These are phyloP conservation scores for Tragelaphus strepsiceros DNA, from an alignment of 2,113 vertebrate genomes.

Conservation along the genomic window DNA sequence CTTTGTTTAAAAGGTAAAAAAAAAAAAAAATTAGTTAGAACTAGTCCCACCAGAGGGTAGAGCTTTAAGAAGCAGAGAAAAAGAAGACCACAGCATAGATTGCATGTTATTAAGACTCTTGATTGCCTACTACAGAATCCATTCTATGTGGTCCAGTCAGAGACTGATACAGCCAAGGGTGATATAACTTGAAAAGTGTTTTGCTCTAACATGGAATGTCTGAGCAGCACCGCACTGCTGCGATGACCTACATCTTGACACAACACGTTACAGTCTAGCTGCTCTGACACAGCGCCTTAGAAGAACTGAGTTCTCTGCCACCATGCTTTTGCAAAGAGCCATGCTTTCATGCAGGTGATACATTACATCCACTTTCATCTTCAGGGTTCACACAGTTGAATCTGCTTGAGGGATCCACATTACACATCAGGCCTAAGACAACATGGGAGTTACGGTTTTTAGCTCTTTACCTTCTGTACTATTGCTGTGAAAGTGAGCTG, in stretches of 20 bases:
- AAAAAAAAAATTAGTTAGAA: neutral
- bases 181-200: neutral
- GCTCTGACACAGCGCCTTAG: neutral
- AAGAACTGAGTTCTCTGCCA: neutral
- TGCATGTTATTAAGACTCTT: neutral
- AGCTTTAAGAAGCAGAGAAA: neutral
- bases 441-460: neutral
- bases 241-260: neutral
- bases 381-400: neutral
- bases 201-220: neutral
- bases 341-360: neutral
- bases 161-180: neutral
- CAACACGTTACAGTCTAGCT: neutral
- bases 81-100: neutral
- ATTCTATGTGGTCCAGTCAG: neutral
- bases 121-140: neutral
- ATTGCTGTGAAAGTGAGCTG: neutral
- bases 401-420: neutral
- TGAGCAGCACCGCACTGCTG: neutral
- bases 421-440: neutral
- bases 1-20: neutral
- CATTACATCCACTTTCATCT: neutral
- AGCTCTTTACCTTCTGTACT: neutral
- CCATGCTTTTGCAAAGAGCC: neutral
- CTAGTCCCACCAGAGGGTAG: neutral